These are phyloP conservation scores for Phataginus tricuspis DNA, from an alignment of 2,797 vertebrate species.

Conservation along the genomic window DNA sequence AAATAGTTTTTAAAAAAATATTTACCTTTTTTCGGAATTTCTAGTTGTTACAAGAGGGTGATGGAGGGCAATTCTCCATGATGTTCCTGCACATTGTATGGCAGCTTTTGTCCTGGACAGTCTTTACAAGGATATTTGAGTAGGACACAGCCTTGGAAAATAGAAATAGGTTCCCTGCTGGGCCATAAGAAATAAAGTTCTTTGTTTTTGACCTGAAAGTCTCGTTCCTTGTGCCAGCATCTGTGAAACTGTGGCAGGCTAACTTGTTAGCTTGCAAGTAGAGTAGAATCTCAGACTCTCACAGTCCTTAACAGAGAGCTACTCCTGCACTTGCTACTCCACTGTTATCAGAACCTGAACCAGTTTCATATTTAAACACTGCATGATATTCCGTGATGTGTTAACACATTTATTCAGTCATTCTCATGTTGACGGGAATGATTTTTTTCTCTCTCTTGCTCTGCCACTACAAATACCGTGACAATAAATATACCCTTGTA, in stretches of 20 bases:
- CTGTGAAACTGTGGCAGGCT: not conserved
- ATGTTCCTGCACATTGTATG: not conserved
- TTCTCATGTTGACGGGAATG: not conserved
- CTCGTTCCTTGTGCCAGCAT: not conserved
- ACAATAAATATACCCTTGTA: not conserved
- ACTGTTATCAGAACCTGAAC: not conserved
- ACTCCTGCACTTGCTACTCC: not conserved
- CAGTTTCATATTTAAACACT: not conserved
- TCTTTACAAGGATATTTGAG: not conserved
- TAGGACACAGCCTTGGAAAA: not conserved
- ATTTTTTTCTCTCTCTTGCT: not conserved
- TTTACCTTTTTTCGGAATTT: slow-evolving; percentile 26
- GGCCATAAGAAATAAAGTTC: not conserved
- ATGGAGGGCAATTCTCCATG: not conserved
- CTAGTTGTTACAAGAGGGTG: not conserved
- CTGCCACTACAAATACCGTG: not conserved
- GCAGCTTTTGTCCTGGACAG: not conserved
- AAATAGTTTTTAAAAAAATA: not conserved
- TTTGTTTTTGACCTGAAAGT: not conserved
- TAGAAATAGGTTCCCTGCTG: not conserved
- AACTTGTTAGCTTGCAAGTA: not conserved
- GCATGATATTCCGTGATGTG: not conserved
- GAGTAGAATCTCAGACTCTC: not conserved
- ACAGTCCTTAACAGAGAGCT: not conserved
- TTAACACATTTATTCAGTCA: not conserved